phyloP scores from a whole-genome alignment of 2,888 invertebrate genomes.

The Eucera pruinosa region DNA sequence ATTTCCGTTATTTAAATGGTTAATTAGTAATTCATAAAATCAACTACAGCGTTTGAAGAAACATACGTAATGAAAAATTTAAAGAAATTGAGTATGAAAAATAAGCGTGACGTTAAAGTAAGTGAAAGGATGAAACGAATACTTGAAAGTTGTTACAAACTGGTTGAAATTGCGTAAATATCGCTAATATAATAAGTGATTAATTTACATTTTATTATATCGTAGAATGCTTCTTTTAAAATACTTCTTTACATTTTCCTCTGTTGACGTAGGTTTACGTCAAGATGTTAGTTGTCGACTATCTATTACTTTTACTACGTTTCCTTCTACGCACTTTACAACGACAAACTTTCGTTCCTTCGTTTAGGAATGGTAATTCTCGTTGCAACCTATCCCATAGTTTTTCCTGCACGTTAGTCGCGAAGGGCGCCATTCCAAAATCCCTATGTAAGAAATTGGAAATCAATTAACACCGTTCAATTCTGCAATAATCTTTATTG shows the following conservation, averaged over 20 bases:
- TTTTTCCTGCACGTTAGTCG: conserved; percentile 33
- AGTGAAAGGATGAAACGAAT: background rate
- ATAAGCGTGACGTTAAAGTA: background rate
- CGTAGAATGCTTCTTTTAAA: background rate
- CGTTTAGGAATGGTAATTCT: conserved; percentile 59
- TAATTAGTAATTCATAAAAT: background rate
- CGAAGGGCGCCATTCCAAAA: conserved; percentile 36
- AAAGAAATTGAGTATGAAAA: background rate
- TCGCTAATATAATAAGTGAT: background rate
- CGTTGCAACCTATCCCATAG: conserved; percentile 60
- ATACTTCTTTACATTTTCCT: background rate
- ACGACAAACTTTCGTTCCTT: conserved; percentile 18
- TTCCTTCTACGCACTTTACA: conserved; percentile 43
- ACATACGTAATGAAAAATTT: background rate
- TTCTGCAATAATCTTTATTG: too few species aligned
- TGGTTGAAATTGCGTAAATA: background rate
- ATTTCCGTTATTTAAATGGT: too few species aligned
- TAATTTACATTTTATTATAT: background rate
- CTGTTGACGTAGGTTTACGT: background rate
- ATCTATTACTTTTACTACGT: conserved; percentile 42
- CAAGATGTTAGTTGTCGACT: background rate
- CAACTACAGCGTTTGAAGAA: background rate
- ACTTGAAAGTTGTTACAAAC: background rate
- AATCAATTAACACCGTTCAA: background rate
- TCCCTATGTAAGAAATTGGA: conserved; percentile 20